These are phyloP conservation scores for Neolamprologus kungweensis DNA, from an alignment of 2,113 vertebrate species.

Conservation along the genomic window DNA sequence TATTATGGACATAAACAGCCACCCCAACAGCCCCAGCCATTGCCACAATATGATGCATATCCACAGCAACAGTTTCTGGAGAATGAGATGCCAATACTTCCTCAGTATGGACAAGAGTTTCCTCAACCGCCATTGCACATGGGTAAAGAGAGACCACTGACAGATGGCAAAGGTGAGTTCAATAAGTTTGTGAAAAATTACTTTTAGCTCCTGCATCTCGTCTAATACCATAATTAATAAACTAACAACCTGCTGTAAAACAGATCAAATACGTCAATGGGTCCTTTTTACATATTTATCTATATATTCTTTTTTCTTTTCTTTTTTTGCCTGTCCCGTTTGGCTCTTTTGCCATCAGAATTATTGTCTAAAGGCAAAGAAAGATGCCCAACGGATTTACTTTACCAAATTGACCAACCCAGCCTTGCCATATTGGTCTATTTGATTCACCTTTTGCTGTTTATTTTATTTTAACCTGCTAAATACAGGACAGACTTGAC, in stretches of 20 bases:
- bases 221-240: not conserved
- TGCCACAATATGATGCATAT: slow-evolving; percentile 83
- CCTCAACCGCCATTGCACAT: slow-evolving; percentile 79
- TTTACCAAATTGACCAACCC: not conserved
- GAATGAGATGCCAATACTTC: slow-evolving; percentile 84
- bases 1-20: slow-evolving; percentile 89
- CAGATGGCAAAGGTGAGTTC: slow-evolving; percentile 80
- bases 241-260: not conserved
- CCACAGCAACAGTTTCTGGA: slow-evolving; percentile 79
- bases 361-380: not conserved
- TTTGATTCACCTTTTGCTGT: not conserved
- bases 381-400: not conserved
- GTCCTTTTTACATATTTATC: not conserved
- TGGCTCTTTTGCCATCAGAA: not conserved
- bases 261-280: not conserved
- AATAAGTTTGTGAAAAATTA: not conserved
- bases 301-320: not conserved
- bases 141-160: slow-evolving; percentile 78
- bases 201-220: too few species aligned
- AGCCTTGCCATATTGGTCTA: not conserved
- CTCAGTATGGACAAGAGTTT: slow-evolving; percentile 85
- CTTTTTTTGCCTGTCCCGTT: fast-evolving
- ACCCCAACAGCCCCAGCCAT: slow-evolving; percentile 80
- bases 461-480: not conserved
- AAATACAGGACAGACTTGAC: not conserved